Percentiles rank a stretch among this genome's conserved stretches.
Evolutionary conservation across 2,888 invertebrate species (phyloP).

Genomic region (Baronia brevicornis): DNA sequence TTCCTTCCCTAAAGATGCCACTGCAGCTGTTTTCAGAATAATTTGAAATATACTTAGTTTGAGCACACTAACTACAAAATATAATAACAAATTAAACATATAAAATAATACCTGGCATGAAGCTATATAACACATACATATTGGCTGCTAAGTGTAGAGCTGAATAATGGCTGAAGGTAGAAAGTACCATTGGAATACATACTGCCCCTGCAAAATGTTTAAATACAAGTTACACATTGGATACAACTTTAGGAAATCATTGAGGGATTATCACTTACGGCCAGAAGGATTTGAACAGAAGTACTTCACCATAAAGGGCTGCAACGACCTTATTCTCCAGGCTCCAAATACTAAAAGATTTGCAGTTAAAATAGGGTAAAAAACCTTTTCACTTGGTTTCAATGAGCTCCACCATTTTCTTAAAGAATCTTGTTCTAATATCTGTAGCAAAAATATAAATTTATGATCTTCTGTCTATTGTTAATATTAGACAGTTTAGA

Average conservation of each 20-base stretch:
- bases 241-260: background rate
- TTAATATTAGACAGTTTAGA: constrained; percentile 1
- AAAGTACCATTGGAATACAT: constrained; percentile 92
- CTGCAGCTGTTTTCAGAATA: constrained; percentile 71
- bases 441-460: constrained; percentile 30
- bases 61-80: background rate
- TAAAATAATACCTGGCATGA: constrained; percentile 70
- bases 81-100: background rate
- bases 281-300: constrained; percentile 89
- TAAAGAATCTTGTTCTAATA: constrained; percentile 49
- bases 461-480: constrained; percentile 5
- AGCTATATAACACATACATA: constrained; percentile 96
- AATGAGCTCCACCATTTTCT: constrained; percentile 83
- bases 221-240: constrained; percentile 10
- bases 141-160: constrained; percentile 91
- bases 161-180: constrained; percentile 96
- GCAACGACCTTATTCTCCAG: constrained; percentile 85
- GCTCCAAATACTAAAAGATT: constrained; percentile 87
- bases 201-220: constrained; percentile 74
- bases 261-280: constrained; percentile 67
- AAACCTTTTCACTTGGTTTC: constrained; percentile 84
- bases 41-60: constrained; percentile 2
- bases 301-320: constrained; percentile 85
- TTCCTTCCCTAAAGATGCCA: constrained; percentile 87
- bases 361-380: constrained; percentile 84